Base-by-base conservation (phyloP, 1,140 invertebrate species). In the Danaus plexippus region DNA sequence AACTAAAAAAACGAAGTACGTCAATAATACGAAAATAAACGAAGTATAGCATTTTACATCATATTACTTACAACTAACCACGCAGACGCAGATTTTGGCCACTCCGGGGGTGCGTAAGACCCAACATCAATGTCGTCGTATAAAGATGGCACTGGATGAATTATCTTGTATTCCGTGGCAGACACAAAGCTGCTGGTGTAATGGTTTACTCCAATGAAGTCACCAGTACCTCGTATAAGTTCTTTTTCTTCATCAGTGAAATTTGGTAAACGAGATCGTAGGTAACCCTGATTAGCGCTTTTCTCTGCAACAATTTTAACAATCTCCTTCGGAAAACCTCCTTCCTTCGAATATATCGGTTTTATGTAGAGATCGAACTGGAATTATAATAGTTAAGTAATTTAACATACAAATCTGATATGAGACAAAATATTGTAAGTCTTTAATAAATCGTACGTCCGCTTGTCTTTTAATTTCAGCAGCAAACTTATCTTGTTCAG, bases 191-290 rank as follows among this genome's bases (percentile, higher is more conserved):
- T 63, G 0, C 86, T 77, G 1, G 89, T 89, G 56, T 92, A 92
- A 43, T 89, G 87, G 58, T 92, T 92, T 1, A 92, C 73, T 11
- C 90, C 91, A 43, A 92, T 89, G 85, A 92, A 92, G 66, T 92
- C 91, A 5, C 80, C 77, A 9, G 89, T 79, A 42, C 91, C 92
- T 54, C 87, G 88, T 1, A 91, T 87, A 22, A 83, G 77, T 43
- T 83, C 47, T 2, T 83, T 87, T 79, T 90, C 90, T 52, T 89
- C 71, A 10, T 79, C 52, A 0, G 81, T 75, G 46, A 91, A 89
- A 47, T 73, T 62, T 0, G 90, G 90, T 11, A 91, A 67, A 43
- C 88, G 80, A 0, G 90, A 91, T 41, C 47, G 57, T 0, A 64
- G 11, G 50, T 68, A 84, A 3, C 89, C 88, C 65, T 89, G 81